Conservation (phyloP, 1,140 invertebrate genomes). For the Drosophila seguyi region DNA sequence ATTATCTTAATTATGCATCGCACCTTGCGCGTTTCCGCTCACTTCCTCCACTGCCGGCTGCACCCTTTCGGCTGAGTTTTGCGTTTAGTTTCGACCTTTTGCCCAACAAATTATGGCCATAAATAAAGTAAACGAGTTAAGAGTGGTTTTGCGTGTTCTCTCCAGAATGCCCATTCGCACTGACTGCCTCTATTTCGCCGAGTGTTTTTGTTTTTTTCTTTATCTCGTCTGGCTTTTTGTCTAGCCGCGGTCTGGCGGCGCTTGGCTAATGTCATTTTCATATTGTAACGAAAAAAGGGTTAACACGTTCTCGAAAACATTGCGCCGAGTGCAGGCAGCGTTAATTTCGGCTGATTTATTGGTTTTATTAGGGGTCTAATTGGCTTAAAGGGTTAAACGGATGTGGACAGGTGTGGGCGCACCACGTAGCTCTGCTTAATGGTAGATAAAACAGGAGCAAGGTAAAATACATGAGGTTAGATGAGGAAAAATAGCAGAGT, state of each 20-base stretch:
- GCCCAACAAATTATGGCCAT: slow-evolving; percentile 83
- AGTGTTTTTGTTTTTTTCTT: slow-evolving; percentile 16
- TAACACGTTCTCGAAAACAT: slow-evolving; percentile 59
- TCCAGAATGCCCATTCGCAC: slow-evolving; percentile 64
- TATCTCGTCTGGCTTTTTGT: slow-evolving; percentile 51
- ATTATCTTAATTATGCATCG: slow-evolving; percentile 85
- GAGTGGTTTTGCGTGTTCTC: slow-evolving; percentile 85
- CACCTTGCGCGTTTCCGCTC: slow-evolving; percentile 63
- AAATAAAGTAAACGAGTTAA: slow-evolving; percentile 86
- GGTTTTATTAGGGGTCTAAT: slow-evolving; percentile 66
- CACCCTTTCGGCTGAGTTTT: slow-evolving; percentile 64
- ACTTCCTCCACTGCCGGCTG: slow-evolving; percentile 38
- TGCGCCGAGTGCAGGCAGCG: slow-evolving; percentile 48
- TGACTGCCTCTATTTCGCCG: slow-evolving; percentile 5
- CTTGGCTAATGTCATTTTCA: slow-evolving; percentile 78
- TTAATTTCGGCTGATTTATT: slow-evolving; percentile 72
- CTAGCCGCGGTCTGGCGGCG: slow-evolving; percentile 70
- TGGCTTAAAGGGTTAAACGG: slow-evolving; percentile 51
- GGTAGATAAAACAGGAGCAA: not conserved
- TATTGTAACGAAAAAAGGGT: slow-evolving; percentile 57
- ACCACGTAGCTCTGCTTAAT: not conserved
- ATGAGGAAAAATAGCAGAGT: not conserved
- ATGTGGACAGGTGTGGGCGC: slow-evolving; percentile 29
- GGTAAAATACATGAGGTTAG: no score
- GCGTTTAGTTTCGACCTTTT: slow-evolving; percentile 80